Evolutionary conservation across 2,888 invertebrate species (phyloP), one percentile per base, ranked within the genome.

Genomic region (Drosophila niveifrons): DNA sequence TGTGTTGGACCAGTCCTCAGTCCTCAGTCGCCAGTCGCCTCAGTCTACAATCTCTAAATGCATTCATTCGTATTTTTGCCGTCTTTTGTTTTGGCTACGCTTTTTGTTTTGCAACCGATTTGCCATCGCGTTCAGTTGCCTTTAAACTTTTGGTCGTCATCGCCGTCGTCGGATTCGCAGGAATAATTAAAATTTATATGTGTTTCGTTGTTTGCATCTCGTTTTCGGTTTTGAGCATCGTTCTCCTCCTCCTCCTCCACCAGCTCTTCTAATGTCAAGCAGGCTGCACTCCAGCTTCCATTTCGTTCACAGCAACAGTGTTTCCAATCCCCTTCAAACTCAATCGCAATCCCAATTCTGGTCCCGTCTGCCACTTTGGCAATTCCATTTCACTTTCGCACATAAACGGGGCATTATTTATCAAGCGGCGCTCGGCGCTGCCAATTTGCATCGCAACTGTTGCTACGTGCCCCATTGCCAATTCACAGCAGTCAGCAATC

Each of bases 141-240:
- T 46, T 68, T 53, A 39, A 59, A 23, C 23, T 58, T 58, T 65
- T 55, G 36, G 39, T 57, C 13, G 58, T 51, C 64, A 23, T 23
- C 23, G 23, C 6, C 23, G 23, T 23, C 23, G 23, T 63, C 48
- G 50, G 56, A 75, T 89, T 85, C 83, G 68, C 73, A 46, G 75
- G 80, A 88, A 89, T 89, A 88, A 88, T 88, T 88, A 88, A 88
- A 90, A 85, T 89, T 88, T 90, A 87, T 84, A 81, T 85, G 75
- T 82, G 68, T 78, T 83, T 79, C 53, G 64, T 57, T 46, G 59
- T 75, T 53, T 51, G 63, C 64, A 65, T 50, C 55, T 51, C 61
- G 59, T 47, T 63, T 29, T 63, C 48, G 62, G 11, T 56, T 68
- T 31, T 53, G 15, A 23, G 6, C 71, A 66, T 46, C 29, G 55